Base-by-base conservation (phyloP, 2,888 invertebrate genomes). In the Amiota communis region DNA sequence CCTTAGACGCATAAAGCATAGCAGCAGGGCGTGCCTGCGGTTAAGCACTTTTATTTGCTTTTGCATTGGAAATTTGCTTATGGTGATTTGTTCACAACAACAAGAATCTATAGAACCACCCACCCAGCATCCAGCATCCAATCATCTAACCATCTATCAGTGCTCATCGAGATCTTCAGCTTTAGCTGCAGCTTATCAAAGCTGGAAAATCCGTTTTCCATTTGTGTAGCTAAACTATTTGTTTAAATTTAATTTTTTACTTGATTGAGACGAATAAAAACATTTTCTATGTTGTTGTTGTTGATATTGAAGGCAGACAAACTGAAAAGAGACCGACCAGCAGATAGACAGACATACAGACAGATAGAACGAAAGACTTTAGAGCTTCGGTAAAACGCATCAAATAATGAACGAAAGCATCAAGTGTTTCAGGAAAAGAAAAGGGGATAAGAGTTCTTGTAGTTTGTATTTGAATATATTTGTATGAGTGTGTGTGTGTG, bases 161-260 rank as follows among this genome's bases (percentile, higher is more conserved):
- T 36, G 36, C 36, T 36, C 36, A 36, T 36, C 36, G 36, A 36
- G 36, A 36, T 36, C 36, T 36, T 36, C 8, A 36, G 36, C 36
- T 36, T 36, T 15, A 15, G 53, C 15, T 53, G 53, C 53, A 17
- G n/a, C 49, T 65, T 65, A 65, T 65, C 65, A 65, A 65, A 13
- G 65, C 49, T 15, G 47, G 51, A 9, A 53, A 68, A 68, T 68
- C 67, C 67, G 53, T 53, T 68, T 68, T 68, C 67, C 67, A 53
- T 68, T 68, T 53, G 36, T 36, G 48, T 51, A 68, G 51, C 23
- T 49, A 51, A 68, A 68, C 67, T 68, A 68, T 68, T 68, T 68
- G 67, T 68, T 68, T 68, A 68, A 68, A 68, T 68, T 68, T 68
- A 68, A 68, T 68, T 68, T 68, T 53, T 49, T 68, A 68, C 49